Conservation (phyloP, 1,140 invertebrate species). For the Drosophila arawakana region DNA sequence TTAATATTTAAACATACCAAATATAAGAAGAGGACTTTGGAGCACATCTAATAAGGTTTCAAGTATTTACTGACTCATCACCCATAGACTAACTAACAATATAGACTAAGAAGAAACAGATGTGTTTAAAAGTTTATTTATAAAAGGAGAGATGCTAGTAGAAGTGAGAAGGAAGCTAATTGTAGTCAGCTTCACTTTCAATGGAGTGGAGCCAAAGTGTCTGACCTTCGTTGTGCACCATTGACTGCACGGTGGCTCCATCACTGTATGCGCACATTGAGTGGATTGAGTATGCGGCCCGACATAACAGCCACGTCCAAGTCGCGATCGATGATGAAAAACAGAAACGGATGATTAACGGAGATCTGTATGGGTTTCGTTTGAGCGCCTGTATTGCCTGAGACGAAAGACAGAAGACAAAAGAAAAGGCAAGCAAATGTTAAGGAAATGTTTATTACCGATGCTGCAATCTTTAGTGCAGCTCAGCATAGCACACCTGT, state of each 20-base stretch:
- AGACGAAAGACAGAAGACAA: conserved; percentile 12
- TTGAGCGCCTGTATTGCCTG: conserved; percentile 81
- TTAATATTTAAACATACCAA: too few relatives aligned
- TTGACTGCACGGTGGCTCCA: not conserved
- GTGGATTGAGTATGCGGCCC: conserved; percentile 92
- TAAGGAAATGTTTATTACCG: too few relatives aligned
- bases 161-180: conserved; percentile 23
- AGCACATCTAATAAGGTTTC: too few relatives aligned
- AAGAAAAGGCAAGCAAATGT: too few relatives aligned
- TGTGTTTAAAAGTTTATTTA: too few relatives aligned
- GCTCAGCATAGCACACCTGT: not conserved
- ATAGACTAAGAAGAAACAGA: too few relatives aligned
- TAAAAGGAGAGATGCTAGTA: too few relatives aligned
- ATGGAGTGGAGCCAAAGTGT: conserved; percentile 14
- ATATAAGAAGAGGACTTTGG: too few relatives aligned
- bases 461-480: too few relatives aligned
- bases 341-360: conserved; percentile 91
- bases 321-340: conserved; percentile 92
- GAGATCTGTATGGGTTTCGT: conserved; percentile 88
- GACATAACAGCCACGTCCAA: conserved; percentile 91
- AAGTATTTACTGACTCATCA: too few relatives aligned
- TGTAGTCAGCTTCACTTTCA: conserved; percentile 64
- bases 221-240: conserved; percentile 64
- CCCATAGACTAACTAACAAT: too few relatives aligned
- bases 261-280: conserved; percentile 90